Evolutionary conservation across 2,113 vertebrate species (phyloP).

Genomic region (Gopherus flavomarginatus): DNA sequence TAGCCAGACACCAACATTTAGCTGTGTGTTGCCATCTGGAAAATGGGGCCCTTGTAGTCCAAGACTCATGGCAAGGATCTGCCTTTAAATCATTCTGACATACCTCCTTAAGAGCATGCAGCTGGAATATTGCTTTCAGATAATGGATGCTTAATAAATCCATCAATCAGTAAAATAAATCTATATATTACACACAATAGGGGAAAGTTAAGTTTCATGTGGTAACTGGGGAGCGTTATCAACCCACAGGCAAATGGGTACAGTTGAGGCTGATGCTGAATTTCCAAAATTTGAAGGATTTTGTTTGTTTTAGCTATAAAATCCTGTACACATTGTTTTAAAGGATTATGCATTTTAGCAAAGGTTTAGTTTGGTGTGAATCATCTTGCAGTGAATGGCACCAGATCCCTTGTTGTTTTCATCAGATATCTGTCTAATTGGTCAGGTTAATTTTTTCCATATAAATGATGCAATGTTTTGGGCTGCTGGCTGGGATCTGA

Average conservation of each 20-base stretch:
- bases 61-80: neutral
- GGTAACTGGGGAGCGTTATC: neutral
- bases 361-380: neutral
- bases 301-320: neutral
- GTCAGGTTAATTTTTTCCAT: conserved; percentile 5
- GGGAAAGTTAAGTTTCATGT: neutral
- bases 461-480: neutral
- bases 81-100: neutral
- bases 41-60: neutral
- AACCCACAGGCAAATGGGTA: neutral
- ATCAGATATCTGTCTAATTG: neutral
- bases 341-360: neutral
- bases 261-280: neutral
- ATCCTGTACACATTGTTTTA: neutral
- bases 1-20: neutral
- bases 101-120: neutral
- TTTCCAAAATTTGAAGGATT: neutral
- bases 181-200: neutral
- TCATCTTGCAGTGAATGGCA: neutral
- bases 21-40: neutral
- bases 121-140: neutral
- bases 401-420: neutral
- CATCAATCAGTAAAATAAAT: neutral
- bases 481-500: neutral
- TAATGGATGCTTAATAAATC: neutral